Evolutionary conservation across 2,113 vertebrate genomes (phyloP), one percentile per base, ranked within the genome.

Genomic region (Thunnus thynnus): DNA sequence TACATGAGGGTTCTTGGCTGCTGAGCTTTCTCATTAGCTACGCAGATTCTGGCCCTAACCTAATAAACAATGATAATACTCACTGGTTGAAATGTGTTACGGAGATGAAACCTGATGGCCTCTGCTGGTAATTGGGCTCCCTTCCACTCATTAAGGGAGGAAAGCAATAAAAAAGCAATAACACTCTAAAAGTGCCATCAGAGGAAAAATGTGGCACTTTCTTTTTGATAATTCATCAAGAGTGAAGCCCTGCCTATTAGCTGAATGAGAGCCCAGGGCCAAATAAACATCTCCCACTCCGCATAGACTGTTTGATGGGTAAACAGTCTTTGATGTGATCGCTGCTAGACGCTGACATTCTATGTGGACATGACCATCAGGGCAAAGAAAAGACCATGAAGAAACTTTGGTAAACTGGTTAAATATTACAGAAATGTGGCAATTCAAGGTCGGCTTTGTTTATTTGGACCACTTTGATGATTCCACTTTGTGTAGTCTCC

Each of bases 21-120:
- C 79, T 80, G 80, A 73, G 79, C 83, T 82, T 92, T 88, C 91
- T 94, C 94, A 94, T 95, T 94, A 94, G 88, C 83, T 36, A 71
- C 64, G 41, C 88, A 86, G 86, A 92, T 82, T 89, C 82, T 72
- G 60, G 83, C 64, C 78, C 78, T 90, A 86, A 90, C 87, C 93
- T 94, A 94, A 94, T 92, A 91, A 94, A 93, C 91, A 92, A 93
- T 93, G 93, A 94, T 90, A 92, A 91, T 72, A 83, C 85, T 89
- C 72, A 72, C 86, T 25, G 20, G 91, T 72, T 89, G 77, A 92
- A 93, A 92, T 82, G 92, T 86, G 88, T 87, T 88, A 86, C 66
- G 17, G 86, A 92, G 88, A 89, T 87, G 70, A 87, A 80, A 90
- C 79, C 81, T 88, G 77, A 88, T 85, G 83, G 85, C 85, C 88